Evolutionary conservation across 37 sponge, comb jelly and placozoan genomes (phyloP).

Genomic region (Tethya wilhelma): DNA sequence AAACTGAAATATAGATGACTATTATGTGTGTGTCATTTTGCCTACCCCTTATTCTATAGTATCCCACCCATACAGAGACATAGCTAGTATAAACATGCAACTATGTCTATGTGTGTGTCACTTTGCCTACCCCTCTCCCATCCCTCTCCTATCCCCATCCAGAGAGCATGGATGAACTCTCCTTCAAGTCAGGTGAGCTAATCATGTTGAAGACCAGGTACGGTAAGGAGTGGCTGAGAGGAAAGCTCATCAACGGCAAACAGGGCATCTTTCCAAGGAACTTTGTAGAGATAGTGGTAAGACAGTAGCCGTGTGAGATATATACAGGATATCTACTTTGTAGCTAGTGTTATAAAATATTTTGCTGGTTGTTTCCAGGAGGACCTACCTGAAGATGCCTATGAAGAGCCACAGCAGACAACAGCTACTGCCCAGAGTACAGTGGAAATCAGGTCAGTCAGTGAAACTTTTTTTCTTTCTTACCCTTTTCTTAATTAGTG

Average conservation of each 20-base stretch:
- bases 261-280: slow-evolving; percentile 79
- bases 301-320: too few relatives aligned
- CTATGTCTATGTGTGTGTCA: neutral
- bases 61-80: slow-evolving; percentile 12
- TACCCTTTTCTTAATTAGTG: too few relatives aligned
- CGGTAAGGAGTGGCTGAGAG: slow-evolving; percentile 78
- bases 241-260: slow-evolving; percentile 55
- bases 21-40: too few relatives aligned
- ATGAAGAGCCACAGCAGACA: neutral
- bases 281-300: slow-evolving; percentile 80
- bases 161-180: slow-evolving; percentile 72
- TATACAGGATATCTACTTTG: neutral
- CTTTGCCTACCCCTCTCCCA: neutral
- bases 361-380: slow-evolving; percentile 9
- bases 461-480: too few relatives aligned
- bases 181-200: slow-evolving; percentile 72
- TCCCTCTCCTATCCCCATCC: neutral
- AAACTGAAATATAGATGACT: too few relatives aligned
- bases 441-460: neutral
- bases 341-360: neutral
- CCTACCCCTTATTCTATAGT: too few relatives aligned
- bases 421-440: neutral
- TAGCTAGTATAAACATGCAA: too few relatives aligned
- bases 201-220: slow-evolving; percentile 72
- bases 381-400: slow-evolving; percentile 46